Base-by-base conservation (phyloP, 2,888 invertebrate genomes). In the Neria commutata region DNA sequence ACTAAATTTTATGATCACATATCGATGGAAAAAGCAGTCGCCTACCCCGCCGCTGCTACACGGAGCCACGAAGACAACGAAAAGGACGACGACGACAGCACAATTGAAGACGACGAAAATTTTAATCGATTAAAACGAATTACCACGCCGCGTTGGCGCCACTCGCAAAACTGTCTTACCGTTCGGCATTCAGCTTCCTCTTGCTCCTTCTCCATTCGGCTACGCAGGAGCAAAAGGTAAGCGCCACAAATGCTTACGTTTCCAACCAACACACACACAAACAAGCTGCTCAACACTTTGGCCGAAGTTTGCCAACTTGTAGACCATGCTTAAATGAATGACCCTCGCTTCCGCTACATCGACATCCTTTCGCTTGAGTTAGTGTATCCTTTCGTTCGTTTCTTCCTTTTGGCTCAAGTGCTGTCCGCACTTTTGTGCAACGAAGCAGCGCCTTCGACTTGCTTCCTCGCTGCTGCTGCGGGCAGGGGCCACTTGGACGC, bases 301-400 rank as follows among this genome's bases (percentile, higher is more conserved):
- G 63, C 75, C 74, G 54, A 47, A 42, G 24, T 47, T 75, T 75
- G 73, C 71, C 74, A 73, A 74, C 58, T 77, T 76, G 78, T 74
- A 75, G 77, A 77, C 78, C 78, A 73, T 71, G 76, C 76, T 76
- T 69, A 78, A 77, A 77, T 77, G 78, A 71, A 77, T 76, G 77
- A 76, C 77, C 70, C 68, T 69, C 66, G 73, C 74, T 76, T 77
- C 77, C 77, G 77, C 66, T 71, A 61, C 37, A 64, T 74, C 68
- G 48, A 47, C 54, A 60, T 60, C 49, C 56, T 54, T 58, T 50
- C 50, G 42, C 52, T 48, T 72, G 71, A 66, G 61, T 61, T 49
- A 46, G 17, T 37, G 34, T 25, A 51, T 33, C 47, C 34, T 52
- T 40, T 23, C 50, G 37, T n/a, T 37, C 51, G n/a, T n/a, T n/a